Evolutionary conservation across 2,888 invertebrate genomes (phyloP), one percentile per base, ranked within the genome.

Genomic region (Allolobophora icterica): DNA sequence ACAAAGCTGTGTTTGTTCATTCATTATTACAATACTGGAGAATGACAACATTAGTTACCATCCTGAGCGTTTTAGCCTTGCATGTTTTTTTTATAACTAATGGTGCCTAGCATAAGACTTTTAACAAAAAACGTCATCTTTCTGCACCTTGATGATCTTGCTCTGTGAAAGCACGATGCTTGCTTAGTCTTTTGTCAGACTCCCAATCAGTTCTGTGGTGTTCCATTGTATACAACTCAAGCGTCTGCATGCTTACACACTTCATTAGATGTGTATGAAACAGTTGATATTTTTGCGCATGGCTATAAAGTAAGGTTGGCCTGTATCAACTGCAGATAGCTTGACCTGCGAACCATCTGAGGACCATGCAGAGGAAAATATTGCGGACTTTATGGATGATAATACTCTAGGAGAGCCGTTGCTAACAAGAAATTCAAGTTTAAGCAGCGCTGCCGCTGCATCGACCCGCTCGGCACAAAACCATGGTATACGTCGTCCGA

Each of bases 251-350:
- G 71, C 71, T 52, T 71, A 13, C 71, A n/a, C n/a, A 11, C n/a
- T 71, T 71, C n/a, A 30, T 71, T 71, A 71, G 71, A n/a, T 71
- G 71, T 71, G 71, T 71, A n/a, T 71, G 71, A 71, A 71, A n/a
- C 30, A 71, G 71, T 71, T 71, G 30, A 71, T 71, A 11, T 71
- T n/a, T 71, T 71, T 71, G 30, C 30, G n/a, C n/a, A 52, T 71
- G 71, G 71, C 71, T n/a, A n/a, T 71, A 71, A 71, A 71, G 71
- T 71, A 71, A 71, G 71, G 71, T 71, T 71, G 71, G 71, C 71
- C 71, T 71, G 71, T 71, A 71, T 71, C 71, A 71, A 71, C 71
- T 71, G 71, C 71, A 71, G 71, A 71, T 30, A 71, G n/a, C 71
- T 71, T 71, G 30, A 71, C 71, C n/a, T n/a, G 30, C 71, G n/a